Evolutionary conservation across 2,888 invertebrate species (phyloP).

Genomic region (Xylota sylvarum): DNA sequence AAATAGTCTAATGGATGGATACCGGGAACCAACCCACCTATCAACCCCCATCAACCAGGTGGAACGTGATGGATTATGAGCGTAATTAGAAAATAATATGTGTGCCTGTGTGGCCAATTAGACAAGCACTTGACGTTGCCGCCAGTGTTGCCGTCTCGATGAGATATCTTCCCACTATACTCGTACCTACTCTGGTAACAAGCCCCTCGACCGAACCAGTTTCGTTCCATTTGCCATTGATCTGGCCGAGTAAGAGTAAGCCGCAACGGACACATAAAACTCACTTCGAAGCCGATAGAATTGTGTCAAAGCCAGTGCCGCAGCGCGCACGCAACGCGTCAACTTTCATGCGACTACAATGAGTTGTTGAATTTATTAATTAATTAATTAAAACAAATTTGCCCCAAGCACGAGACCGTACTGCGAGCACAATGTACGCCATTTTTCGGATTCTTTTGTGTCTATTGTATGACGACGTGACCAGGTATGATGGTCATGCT

Average conservation of each 20-base stretch:
- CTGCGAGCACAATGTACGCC: constrained; percentile 63
- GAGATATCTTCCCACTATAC: constrained; percentile 34
- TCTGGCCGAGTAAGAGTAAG: neutral
- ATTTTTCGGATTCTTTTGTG: constrained; percentile 70
- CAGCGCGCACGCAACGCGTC: constrained; percentile 65
- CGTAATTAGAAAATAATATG: constrained; percentile 75
- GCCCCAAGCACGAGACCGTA: constrained; percentile 61
- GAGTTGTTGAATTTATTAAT: constrained; percentile 77
- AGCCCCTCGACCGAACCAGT: constrained; percentile 41
- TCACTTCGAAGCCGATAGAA: constrained; percentile 18
- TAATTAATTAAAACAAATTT: constrained; percentile 77
- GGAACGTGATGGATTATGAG: constrained; percentile 68
- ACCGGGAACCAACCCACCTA: constrained; percentile 69
- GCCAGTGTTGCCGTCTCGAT: constrained; percentile 44
- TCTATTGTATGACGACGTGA: constrained; percentile 46
- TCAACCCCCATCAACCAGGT: constrained; percentile 66
- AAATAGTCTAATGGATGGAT: constrained; percentile 62
- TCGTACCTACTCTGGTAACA: constrained; percentile 56
- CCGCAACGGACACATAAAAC: constrained; percentile 7
- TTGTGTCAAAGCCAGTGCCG: constrained; percentile 51
- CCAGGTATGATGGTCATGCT: constrained; percentile 60
- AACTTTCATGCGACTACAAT: constrained; percentile 56
- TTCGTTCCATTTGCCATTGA: constrained; percentile 26
- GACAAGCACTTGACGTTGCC: constrained; percentile 66
- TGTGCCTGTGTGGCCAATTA: constrained; percentile 68